These are phyloP conservation scores for Pyralis farinalis DNA, from an alignment of 2,888 invertebrate genomes.

Conservation along the genomic window DNA sequence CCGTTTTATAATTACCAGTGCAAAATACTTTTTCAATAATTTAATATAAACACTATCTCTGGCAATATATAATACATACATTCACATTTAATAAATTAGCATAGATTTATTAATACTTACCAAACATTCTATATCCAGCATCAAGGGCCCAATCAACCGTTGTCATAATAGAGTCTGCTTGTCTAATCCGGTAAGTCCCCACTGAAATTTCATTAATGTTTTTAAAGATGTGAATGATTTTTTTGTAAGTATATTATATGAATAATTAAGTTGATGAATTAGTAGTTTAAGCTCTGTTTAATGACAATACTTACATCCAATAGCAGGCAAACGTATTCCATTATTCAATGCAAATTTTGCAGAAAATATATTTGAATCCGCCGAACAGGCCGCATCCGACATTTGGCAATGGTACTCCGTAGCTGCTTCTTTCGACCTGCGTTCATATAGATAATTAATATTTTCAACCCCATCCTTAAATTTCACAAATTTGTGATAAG, in stretches of 20 bases:
- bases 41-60: too few relatives aligned
- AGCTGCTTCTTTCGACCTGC: background rate
- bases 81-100: too few relatives aligned
- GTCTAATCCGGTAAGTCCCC: conserved; percentile 84
- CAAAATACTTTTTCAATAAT: too few relatives aligned
- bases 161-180: conserved; percentile 45
- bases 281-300: too few relatives aligned
- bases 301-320: conserved; percentile 45
- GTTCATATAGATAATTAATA: too few relatives aligned
- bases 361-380: conserved; percentile 2
- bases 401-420: background rate
- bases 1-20: too few relatives aligned
- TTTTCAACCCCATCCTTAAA: too few relatives aligned
- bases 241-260: background rate
- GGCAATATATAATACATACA: too few relatives aligned
- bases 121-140: conserved; percentile 86
- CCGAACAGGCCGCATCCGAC: background rate
- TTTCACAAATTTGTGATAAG: too few relatives aligned
- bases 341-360: conserved; percentile 34
- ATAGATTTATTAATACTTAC: conserved; percentile 55
- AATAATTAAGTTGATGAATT: conserved; percentile 1
- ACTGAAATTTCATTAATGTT: conserved; percentile 44
- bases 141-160: conserved; percentile 83
- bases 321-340: conserved; percentile 42
- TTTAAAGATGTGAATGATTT: too few relatives aligned